Conservation (phyloP, 2,888 invertebrate species). For the Nephrotoma appendiculata region DNA sequence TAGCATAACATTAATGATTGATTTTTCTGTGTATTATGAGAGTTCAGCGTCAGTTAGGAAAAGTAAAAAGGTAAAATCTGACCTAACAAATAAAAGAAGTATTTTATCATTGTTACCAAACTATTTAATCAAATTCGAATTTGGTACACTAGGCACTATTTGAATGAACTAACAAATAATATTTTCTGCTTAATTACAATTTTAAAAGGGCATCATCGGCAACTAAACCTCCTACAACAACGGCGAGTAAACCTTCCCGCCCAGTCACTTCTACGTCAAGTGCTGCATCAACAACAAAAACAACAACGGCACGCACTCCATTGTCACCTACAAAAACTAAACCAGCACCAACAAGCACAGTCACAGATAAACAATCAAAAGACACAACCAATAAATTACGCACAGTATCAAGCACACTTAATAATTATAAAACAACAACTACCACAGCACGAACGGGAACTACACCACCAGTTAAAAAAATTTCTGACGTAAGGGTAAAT, state of each 20-base stretch:
- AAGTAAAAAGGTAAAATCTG: too few species aligned
- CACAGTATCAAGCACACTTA: background rate
- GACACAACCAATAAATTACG: background rate
- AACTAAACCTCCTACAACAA: constrained; percentile 1
- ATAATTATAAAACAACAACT: background rate
- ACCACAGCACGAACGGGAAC: background rate
- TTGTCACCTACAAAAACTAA: constrained; percentile 1
- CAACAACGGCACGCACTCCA: background rate
- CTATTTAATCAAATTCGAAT: background rate
- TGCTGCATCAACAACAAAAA: background rate
- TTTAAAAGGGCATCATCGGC: background rate
- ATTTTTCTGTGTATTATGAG: too few species aligned
- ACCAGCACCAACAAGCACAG: background rate
- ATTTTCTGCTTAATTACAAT: background rate
- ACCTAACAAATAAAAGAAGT: too few species aligned
- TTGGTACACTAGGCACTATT: too few species aligned
- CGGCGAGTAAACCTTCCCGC: background rate
- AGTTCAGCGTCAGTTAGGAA: too few species aligned
- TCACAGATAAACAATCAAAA: background rate
- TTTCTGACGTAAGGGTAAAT: background rate
- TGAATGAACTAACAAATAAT: background rate
- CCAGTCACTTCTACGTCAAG: background rate
- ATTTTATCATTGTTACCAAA: background rate
- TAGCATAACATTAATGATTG: too few species aligned
- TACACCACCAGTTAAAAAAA: background rate